Percentiles rank a stretch among this genome's conserved stretches.
Conservation (phyloP, 2,888 invertebrate species). For the Opisthograptis luteolata region DNA sequence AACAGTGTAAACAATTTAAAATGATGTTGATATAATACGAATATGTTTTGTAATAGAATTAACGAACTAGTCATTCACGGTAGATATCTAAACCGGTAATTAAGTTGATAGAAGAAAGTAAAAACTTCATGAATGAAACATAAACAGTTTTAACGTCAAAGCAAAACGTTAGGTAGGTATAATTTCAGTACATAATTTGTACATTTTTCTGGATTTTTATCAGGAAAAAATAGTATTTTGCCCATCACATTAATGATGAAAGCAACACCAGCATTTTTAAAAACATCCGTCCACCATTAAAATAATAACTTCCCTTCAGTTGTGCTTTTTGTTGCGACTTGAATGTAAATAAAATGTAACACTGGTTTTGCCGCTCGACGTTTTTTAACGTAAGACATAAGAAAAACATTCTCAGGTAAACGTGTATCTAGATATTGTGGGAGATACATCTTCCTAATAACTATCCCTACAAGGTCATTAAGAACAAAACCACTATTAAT, state of each 20-base stretch:
- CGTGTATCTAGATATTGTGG: too few relatives aligned
- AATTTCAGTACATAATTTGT: constrained; percentile 22
- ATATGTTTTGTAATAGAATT: too few relatives aligned
- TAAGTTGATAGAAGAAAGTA: too few relatives aligned
- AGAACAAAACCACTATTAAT: too few relatives aligned
- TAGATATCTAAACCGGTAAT: too few relatives aligned
- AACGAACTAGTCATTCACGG: too few relatives aligned
- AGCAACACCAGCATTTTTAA: constrained; percentile 67
- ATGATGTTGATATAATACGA: too few relatives aligned
- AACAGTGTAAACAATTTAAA: too few relatives aligned
- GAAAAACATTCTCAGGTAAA: too few relatives aligned
- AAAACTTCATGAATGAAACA: background rate
- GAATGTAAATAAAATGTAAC: constrained; percentile 42
- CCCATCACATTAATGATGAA: constrained; percentile 73
- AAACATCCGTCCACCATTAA: constrained; percentile 74
- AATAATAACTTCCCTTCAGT: constrained; percentile 74
- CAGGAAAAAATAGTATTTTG: constrained; percentile 58
- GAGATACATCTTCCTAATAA: too few relatives aligned
- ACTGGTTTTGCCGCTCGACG: constrained; percentile 32
- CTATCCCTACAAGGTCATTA: too few relatives aligned
- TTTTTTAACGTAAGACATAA: too few relatives aligned
- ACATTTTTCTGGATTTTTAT: constrained; percentile 47
- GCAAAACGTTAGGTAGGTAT: background rate
- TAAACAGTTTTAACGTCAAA: background rate
- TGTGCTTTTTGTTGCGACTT: constrained; percentile 61